These are phyloP conservation scores for Volucella bombylans DNA, from an alignment of 2,888 invertebrate species.

Conservation along the genomic window DNA sequence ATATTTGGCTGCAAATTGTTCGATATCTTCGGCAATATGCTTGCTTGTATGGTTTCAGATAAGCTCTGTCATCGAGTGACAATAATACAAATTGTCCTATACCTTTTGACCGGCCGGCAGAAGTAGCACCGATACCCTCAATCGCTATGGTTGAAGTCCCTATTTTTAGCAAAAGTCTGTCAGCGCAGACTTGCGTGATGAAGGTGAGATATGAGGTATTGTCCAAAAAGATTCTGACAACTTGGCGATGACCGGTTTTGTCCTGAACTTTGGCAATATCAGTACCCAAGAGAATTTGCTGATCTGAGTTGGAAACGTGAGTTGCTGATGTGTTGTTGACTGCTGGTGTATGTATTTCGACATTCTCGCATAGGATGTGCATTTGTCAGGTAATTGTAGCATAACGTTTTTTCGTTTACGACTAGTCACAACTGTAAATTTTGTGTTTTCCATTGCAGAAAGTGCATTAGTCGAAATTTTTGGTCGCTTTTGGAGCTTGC, in stretches of 20 bases:
- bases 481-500: background rate
- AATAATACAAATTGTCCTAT: slow-evolving; percentile 19
- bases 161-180: slow-evolving; percentile 49
- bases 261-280: slow-evolving; percentile 30
- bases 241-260: slow-evolving; percentile 13
- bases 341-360: slow-evolving; percentile 2
- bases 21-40: slow-evolving; percentile 56
- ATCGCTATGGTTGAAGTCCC: slow-evolving; percentile 20
- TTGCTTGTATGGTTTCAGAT: slow-evolving; percentile 21
- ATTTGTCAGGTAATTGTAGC: slow-evolving; percentile 14
- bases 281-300: slow-evolving; percentile 36
- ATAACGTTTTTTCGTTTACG: background rate
- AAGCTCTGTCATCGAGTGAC: slow-evolving; percentile 14
- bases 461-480: background rate
- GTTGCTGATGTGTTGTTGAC: background rate
- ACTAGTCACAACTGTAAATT: background rate
- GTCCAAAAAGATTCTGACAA: slow-evolving; percentile 32
- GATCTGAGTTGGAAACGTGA: slow-evolving; percentile 1
- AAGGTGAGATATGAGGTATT: slow-evolving; percentile 54
- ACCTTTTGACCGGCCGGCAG: slow-evolving; percentile 33
- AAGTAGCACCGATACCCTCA: slow-evolving; percentile 49
- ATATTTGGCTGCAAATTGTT: slow-evolving; percentile 41
- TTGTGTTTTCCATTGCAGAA: slow-evolving; percentile 1
- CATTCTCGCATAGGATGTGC: slow-evolving; percentile 4
- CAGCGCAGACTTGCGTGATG: slow-evolving; percentile 46